phyloP scores from a whole-genome alignment of 2,797 vertebrate species.

The Cephalopachus bancanus region DNA sequence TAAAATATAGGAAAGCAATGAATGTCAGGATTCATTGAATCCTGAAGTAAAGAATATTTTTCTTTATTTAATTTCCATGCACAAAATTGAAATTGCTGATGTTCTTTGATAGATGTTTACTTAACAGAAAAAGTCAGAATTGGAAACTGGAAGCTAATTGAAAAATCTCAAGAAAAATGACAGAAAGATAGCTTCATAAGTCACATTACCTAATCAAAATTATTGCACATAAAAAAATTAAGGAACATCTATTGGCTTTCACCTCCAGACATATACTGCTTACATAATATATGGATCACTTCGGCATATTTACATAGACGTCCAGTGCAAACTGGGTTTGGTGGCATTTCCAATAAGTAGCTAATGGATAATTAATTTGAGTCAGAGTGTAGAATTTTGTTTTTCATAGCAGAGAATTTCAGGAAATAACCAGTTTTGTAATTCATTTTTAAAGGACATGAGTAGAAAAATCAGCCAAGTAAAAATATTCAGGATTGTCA shows the following conservation, averaged over 20 bases:
- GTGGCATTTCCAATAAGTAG: neutral
- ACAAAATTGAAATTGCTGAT: constrained; percentile 51
- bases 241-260: neutral
- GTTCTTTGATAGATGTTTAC: neutral
- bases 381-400: neutral
- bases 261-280: neutral
- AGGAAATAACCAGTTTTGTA: constrained; percentile 19
- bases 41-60: neutral
- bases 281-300: neutral
- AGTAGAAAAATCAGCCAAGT: neutral
- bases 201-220: constrained; percentile 6
- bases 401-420: constrained; percentile 20
- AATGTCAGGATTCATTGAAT: neutral
- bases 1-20: constrained; percentile 27
- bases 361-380: constrained; percentile 1
- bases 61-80: neutral
- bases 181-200: neutral
- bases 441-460: neutral
- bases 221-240: neutral
- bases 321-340: neutral
- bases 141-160: constrained; percentile 14
- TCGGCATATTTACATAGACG: neutral
- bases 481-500: neutral
- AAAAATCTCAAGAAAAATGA: constrained; percentile 49
- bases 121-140: constrained; percentile 50